A percentile compares a stretch with the other conserved stretches of the same genome.
Evolutionary conservation across 2,113 vertebrate species (phyloP).

Genomic region (Rana temporaria): DNA sequence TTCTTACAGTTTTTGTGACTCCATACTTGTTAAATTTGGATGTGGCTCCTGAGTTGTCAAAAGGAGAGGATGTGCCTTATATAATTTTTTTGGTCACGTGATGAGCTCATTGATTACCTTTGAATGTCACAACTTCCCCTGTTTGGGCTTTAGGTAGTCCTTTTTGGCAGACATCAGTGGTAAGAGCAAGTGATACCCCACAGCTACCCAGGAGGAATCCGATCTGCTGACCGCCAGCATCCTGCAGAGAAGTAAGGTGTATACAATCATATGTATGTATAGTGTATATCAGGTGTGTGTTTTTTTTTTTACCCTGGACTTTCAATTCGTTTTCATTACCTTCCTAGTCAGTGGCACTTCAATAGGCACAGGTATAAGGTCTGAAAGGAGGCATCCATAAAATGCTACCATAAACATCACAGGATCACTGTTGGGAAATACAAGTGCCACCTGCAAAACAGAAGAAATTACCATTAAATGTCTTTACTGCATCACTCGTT

Average conservation of each 20-base stretch:
- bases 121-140: conserved; percentile 91
- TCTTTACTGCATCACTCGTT: no score
- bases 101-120: conserved; percentile 75
- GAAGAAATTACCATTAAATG: background rate
- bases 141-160: conserved; percentile 94
- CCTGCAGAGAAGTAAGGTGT: conserved; percentile 70
- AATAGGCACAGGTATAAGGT: conserved; percentile 93
- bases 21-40: no score
- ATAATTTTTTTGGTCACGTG: background rate
- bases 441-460: conserved; percentile 87
- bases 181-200: conserved; percentile 89
- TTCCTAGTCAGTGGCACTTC: conserved; percentile 95
- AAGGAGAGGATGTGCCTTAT: no score
- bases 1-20: no score
- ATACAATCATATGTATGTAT: background rate
- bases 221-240: conserved; percentile 93
- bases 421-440: conserved; percentile 95
- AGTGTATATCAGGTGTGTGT: no score
- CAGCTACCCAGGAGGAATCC: conserved; percentile 96
- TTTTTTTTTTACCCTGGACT: background rate
- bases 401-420: conserved; percentile 98
- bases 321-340: conserved; percentile 70
- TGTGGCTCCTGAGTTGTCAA: no score
- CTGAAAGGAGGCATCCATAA: conserved; percentile 93
- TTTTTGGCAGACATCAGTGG: conserved; percentile 95